A percentile compares a stretch with the other conserved stretches of the same genome.
Conservation (phyloP, 2,113 vertebrate genomes). For the Urocitellus parryii region DNA sequence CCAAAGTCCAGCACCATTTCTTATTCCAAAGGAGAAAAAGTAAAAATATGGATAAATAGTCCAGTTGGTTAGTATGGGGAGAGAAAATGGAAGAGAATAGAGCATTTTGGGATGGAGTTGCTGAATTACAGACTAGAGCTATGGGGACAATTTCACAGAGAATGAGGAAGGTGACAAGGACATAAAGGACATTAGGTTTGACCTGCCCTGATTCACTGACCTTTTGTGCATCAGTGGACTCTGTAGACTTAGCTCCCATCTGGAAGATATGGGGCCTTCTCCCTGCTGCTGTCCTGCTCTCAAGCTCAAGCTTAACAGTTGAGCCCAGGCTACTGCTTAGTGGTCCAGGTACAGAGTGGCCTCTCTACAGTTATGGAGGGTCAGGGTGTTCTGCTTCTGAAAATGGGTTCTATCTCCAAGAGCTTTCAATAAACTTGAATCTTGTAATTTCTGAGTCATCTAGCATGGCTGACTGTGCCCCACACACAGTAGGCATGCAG, state of each 20-base stretch:
- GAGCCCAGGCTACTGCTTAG: neutral
- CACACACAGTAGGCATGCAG: too few relatives aligned
- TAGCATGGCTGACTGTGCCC: neutral
- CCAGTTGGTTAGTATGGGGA: neutral
- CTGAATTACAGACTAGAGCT: neutral
- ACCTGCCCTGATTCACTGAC: accelerated
- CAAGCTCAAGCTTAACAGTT: accelerated
- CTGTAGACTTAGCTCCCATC: neutral
- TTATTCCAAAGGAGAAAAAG: neutral
- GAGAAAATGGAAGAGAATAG: neutral
- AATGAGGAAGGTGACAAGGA: neutral
- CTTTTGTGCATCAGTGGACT: neutral
- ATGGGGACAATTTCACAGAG: neutral
- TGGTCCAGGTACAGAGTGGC: neutral
- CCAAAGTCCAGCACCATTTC: neutral
- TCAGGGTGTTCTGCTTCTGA: neutral
- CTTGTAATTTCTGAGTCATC: neutral
- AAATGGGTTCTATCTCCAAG: neutral
- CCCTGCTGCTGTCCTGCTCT: accelerated
- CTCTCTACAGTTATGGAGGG: too few relatives aligned
- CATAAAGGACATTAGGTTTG: too few relatives aligned
- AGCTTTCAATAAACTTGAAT: neutral
- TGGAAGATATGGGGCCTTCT: neutral
- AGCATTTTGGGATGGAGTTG: too few relatives aligned
- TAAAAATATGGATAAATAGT: neutral